Evolutionary conservation across 2,113 vertebrate species (phyloP).

Genomic region (Paramormyrops kingsleyae): DNA sequence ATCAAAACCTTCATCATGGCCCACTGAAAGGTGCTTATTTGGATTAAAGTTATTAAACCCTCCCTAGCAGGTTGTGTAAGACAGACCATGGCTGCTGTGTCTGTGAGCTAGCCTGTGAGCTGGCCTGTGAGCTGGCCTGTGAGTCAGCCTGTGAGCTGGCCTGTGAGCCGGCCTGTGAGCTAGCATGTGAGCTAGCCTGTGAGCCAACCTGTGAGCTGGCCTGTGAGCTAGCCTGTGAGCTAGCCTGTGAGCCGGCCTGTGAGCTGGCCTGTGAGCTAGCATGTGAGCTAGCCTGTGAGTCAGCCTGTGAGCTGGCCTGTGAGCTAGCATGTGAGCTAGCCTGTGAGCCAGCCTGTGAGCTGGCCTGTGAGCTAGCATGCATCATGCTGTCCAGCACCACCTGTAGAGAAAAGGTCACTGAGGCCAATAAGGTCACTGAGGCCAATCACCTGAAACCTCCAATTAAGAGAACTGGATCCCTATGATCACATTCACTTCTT

Average conservation of each 20-base stretch:
- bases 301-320: not conserved
- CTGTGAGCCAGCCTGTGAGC: too few species aligned
- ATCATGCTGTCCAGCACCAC: not conserved
- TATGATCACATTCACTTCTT: not conserved
- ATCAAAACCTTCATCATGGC: conserved; percentile 44
- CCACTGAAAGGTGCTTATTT: conserved; percentile 40
- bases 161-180: not conserved
- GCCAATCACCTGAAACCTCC: not conserved
- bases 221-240: conserved; percentile 1
- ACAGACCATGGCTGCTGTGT: conserved; percentile 36
- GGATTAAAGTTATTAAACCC: conserved; percentile 25
- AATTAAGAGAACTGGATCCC: not conserved
- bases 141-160: too few species aligned
- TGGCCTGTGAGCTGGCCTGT: too few species aligned
- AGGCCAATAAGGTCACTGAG: not conserved
- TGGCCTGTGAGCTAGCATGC: conserved; percentile 6
- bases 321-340: too few species aligned
- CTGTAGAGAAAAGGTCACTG: not conserved
- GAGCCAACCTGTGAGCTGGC: too few species aligned
- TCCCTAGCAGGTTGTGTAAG: not conserved
- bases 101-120: conserved; percentile 15
- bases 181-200: too few species aligned
- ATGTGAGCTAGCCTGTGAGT: not conserved
- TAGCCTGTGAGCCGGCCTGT: too few species aligned
- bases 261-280: not conserved